Base-by-base conservation (phyloP, 2,888 invertebrate genomes). In the Eupithecia dodoneata region DNA sequence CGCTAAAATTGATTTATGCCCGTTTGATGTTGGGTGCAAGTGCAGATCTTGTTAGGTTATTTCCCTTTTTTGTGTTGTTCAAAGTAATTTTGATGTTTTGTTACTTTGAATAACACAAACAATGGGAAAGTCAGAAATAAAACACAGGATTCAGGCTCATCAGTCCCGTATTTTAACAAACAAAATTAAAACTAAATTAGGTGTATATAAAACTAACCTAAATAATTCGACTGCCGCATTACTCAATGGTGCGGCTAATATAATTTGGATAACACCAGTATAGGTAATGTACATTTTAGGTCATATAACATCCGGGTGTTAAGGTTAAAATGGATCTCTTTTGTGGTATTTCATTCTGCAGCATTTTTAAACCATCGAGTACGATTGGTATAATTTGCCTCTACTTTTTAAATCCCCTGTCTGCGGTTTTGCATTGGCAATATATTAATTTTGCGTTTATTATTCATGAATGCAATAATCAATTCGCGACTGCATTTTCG, bases 1-100 rank as follows among this genome's bases (percentile, higher is more conserved):
- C 91, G 93, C 93, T 88, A 92, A 94, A 95, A 94, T 95, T 94
- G 93, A 94, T 94, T 94, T 92, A 93, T 93, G 91, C 87, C 85
- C 88, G 87, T 88, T 88, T 88, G 88, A 85, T 86, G 84, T 88
- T 83, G 86, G 87, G 65, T 73, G 45, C 74, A 59, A 69, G 47
- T 81, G 81, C 83, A 81, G 83, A 74, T 74, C 77, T 77, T 49
- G 75, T 77, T 77, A 75, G 69, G 6, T 52, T 52, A 15, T 52
- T 52, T 52, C 7, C 6, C n/a, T 6, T 52, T 6, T 52, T 52
- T n/a, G 52, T 52, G n/a, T 52, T 52, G n/a, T 52, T 4, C 5
- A 13, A 15, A 52, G 13, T 52, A 49, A 49, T 49, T 49, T 49
- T 49, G 4, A 55, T n/a, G 55, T 6, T 55, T 55, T 55, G 7